Conservation (phyloP, 2,888 invertebrate species). For the Prenolepis imparis region DNA sequence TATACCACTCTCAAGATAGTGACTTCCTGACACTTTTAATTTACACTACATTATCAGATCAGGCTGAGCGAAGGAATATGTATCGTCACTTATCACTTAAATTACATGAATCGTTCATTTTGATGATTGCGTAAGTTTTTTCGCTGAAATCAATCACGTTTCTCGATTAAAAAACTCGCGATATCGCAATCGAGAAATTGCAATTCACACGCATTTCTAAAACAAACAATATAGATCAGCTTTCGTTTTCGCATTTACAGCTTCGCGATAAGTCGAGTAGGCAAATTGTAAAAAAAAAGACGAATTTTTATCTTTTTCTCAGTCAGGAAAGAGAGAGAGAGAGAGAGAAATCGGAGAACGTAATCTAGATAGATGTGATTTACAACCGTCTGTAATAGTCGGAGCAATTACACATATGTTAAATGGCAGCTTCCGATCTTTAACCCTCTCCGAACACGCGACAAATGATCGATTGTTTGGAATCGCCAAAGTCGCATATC, state of each 20-base stretch:
- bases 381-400: neutral
- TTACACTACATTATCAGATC: slow-evolving; percentile 21
- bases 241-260: neutral
- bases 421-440: neutral
- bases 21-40: slow-evolving; percentile 11
- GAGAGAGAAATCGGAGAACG: neutral
- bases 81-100: slow-evolving; percentile 11
- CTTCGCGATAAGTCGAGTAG: neutral
- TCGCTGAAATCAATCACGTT: neutral
- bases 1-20: slow-evolving; percentile 9
- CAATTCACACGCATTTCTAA: neutral
- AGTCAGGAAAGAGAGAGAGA: neutral
- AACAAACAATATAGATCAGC: neutral
- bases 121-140: slow-evolving; percentile 1
- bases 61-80: neutral
- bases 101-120: slow-evolving; percentile 28
- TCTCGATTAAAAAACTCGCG: neutral
- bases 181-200: neutral
- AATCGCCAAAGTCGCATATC: neutral
- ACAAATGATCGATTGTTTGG: neutral
- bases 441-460: neutral
- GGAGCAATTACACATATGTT: neutral
- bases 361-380: neutral
- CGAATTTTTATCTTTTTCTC: neutral
- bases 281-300: neutral